Conservation (phyloP, 2,888 invertebrate species). For the Isoperla grammatica region DNA sequence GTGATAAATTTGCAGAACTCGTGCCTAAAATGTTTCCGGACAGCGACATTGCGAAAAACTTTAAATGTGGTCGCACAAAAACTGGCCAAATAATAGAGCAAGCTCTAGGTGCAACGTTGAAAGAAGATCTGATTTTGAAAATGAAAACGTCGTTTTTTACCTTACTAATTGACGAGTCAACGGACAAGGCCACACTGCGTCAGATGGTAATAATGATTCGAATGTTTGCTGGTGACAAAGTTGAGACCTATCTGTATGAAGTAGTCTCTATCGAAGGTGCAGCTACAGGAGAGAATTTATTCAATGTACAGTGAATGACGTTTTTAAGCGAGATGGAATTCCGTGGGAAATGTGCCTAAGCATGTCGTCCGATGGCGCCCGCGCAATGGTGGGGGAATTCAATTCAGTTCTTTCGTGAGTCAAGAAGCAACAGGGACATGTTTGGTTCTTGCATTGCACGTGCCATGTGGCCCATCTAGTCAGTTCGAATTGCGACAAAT, state of each 20-base stretch:
- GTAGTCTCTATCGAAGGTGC: not conserved
- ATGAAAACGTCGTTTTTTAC: not conserved
- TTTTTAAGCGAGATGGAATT: not conserved
- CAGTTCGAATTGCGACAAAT: slow-evolving; percentile 1
- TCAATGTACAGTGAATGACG: not conserved
- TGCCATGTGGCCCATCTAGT: not conserved
- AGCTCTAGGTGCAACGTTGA: not conserved
- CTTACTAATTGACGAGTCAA: not conserved
- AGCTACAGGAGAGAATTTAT: not conserved
- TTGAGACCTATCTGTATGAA: not conserved
- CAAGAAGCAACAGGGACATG: not conserved
- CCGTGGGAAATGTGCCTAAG: not conserved
- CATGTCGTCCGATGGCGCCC: not conserved
- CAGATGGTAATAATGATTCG: slow-evolving; percentile 3
- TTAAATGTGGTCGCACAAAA: not conserved
- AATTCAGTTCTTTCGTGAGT: not conserved
- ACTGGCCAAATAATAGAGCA: not conserved
- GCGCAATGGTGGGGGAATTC: not conserved
- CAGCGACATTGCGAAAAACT: too few relatives aligned
- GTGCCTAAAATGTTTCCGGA: slow-evolving; percentile 2
- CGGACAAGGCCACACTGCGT: not conserved
- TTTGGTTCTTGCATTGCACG: not conserved
- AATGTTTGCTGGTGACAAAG: not conserved
- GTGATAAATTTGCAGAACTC: not conserved
- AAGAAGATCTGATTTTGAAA: not conserved